phyloP scores from a whole-genome alignment of 2,888 invertebrate genomes.

The Tinea semifulvella region DNA sequence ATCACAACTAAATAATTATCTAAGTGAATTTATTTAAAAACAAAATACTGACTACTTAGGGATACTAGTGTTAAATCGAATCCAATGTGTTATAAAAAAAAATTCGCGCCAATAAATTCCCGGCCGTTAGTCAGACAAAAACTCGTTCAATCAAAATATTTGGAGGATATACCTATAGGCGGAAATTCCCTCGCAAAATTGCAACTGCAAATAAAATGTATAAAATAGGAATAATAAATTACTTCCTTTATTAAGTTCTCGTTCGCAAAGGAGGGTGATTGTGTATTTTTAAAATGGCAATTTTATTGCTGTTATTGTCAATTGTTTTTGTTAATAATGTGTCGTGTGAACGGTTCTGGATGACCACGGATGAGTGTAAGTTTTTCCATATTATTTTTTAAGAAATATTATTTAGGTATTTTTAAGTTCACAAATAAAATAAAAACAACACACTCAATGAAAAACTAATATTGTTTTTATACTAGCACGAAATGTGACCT shows the following conservation, averaged over 20 bases:
- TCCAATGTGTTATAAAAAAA: no score
- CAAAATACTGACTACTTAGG: no score
- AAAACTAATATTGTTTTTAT: no score
- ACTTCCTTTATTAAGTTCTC: background rate
- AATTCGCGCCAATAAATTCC: no score
- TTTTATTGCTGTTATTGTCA: background rate
- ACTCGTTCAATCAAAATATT: no score
- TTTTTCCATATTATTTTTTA: constrained; percentile 16
- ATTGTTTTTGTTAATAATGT: background rate
- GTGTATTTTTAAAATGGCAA: background rate
- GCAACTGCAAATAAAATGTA: background rate
- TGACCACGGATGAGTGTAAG: constrained; percentile 52
- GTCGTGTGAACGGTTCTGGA: constrained; percentile 23
- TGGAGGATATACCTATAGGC: background rate
- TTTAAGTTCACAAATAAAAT: no score
- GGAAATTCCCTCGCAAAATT: background rate
- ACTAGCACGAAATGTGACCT: no score
- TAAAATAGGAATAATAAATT: constrained; percentile 1
- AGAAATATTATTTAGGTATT: background rate
- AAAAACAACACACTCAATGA: no score
- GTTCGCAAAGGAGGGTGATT: background rate
- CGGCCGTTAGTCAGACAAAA: no score
- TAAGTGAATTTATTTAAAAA: no score
- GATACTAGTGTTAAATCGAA: no score
- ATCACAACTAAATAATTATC: no score